Percentiles rank a stretch among this genome's conserved stretches.
Evolutionary conservation across 1,140 invertebrate genomes (phyloP).

Genomic region (Antheraea pernyi): DNA sequence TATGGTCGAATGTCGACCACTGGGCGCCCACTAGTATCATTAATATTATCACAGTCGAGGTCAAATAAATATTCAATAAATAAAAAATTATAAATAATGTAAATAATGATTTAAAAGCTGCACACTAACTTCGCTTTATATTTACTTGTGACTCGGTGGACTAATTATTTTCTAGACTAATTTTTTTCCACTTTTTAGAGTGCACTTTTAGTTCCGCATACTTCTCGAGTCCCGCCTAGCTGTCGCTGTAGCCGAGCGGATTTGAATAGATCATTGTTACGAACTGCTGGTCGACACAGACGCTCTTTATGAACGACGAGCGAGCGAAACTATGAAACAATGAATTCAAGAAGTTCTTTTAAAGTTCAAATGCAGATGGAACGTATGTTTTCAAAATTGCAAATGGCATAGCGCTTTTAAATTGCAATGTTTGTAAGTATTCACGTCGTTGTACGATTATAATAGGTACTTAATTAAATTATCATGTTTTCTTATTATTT

Average conservation of each 20-base stretch:
- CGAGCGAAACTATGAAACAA: constrained; percentile 18
- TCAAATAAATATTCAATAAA: no score
- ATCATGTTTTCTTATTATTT: no score
- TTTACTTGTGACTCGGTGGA: neutral
- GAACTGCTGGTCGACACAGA: constrained; percentile 38
- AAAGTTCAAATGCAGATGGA: constrained; percentile 35
- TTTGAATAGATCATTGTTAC: constrained; percentile 67
- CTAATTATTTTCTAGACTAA: constrained; percentile 30
- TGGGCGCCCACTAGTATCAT: no score
- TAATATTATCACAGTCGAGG: no score
- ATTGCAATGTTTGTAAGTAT: neutral
- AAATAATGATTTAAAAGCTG: neutral
- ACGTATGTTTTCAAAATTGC: constrained; percentile 50
- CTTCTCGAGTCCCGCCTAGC: constrained; percentile 38
- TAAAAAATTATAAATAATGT: no score
- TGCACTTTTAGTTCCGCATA: constrained; percentile 34
- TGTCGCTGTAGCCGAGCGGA: constrained; percentile 27
- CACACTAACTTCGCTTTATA: neutral
- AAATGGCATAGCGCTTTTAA: constrained; percentile 19
- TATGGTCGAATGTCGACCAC: no score
- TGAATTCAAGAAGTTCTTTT: constrained; percentile 40
- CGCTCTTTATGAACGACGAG: constrained; percentile 35
- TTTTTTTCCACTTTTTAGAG: constrained; percentile 45
- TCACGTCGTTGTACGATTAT: neutral
- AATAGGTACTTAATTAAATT: no score